Evolutionary conservation across 2,888 invertebrate species (phyloP), one percentile per base, ranked within the genome.

Genomic region (Andrena praecox): DNA sequence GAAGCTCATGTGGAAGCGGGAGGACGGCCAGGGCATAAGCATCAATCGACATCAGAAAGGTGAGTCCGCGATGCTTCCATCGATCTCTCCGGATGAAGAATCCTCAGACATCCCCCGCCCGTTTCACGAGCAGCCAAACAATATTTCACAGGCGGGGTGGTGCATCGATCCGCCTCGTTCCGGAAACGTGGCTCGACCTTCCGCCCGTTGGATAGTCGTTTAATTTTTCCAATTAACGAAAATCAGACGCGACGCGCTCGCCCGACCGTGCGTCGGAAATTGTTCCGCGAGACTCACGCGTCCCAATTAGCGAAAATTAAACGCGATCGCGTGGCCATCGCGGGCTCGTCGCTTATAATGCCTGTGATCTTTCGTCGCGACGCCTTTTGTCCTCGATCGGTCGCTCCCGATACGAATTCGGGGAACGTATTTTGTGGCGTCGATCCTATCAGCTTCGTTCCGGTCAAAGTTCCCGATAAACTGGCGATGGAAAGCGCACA

Each of bases 1-100:
- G 12, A 97, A 97, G 94, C 97, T 99, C 90, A 98, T 97, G 95
- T 99, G 99, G 99, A 96, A 97, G 85, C 95, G 98, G 70, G 98
- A 98, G 93, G 98, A 98, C 92, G 97, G 98, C 29, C 97, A 98
- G 94, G 96, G 96, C 80, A 98, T 98, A 92, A 96, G 96, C 42
- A 96, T 98, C 54, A 98, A 98, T 91, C 96, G 97, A 83, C 96
- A 97, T 94, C 97, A 97, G 95, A 98, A 98, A 96, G 97, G 98
- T 98, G 95, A 84, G 87, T 7, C 8, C 10, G 2, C n/a, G 69
- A 86, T 72, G 77, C 70, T 35, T 67, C 69, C 72, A 27, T 54
- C 24, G 54, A 54, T 54, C 54, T 56, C 54, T 27, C 54, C 8
- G 8, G 10, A 6, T 8, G 2, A 24, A 20, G 56, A 24, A 56